A percentile compares a stretch with the other conserved stretches of the same genome.
These are phyloP conservation scores for Netelia fuscicornis DNA, from an alignment of 2,888 invertebrate genomes.

Conservation along the genomic window DNA sequence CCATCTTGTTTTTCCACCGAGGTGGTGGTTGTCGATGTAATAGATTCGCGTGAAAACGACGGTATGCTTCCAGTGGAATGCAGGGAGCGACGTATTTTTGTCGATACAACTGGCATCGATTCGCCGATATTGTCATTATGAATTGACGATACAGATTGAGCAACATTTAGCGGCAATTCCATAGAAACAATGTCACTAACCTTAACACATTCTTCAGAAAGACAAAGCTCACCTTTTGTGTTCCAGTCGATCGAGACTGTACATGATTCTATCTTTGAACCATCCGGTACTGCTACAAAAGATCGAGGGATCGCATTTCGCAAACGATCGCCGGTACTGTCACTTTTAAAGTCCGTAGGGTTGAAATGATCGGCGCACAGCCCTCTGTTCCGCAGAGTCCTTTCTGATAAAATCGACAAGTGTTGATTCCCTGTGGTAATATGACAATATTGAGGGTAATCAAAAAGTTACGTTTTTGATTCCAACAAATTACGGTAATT, in stretches of 20 bases:
- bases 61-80: not conserved
- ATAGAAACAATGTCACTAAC: slow-evolving; percentile 21
- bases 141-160: not conserved
- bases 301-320: not conserved
- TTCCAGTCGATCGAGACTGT: not conserved
- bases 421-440: not conserved
- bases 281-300: not conserved
- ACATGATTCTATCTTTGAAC: not conserved
- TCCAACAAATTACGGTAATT: no score
- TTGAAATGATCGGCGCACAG: slow-evolving; percentile 1
- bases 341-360: not conserved
- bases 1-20: no score
- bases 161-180: not conserved
- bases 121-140: not conserved
- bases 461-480: no score
- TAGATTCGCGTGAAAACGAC: no score
- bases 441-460: no score
- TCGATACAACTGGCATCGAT: not conserved
- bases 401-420: not conserved
- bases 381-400: not conserved
- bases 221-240: not conserved
- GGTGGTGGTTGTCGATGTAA: no score
- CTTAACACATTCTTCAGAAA: not conserved
- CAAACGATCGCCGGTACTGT: not conserved
- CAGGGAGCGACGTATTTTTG: not conserved